Evolutionary conservation across 2,113 vertebrate genomes (phyloP).

Genomic region (Spea multiplicata): DNA sequence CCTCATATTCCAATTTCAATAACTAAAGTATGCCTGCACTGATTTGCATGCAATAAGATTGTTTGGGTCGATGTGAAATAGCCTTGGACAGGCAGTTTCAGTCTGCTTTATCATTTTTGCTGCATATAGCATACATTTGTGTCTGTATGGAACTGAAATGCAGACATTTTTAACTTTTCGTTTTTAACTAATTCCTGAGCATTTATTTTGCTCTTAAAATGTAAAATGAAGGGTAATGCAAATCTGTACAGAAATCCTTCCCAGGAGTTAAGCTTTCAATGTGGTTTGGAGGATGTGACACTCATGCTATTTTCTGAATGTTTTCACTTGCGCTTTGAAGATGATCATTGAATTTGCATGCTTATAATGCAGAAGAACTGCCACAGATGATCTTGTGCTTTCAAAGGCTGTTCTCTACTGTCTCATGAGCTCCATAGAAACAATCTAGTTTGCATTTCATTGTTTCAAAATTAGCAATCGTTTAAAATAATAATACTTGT

Average conservation of each 20-base stretch:
- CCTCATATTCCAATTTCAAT: no score
- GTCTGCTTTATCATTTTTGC: no score
- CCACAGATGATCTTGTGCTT: constrained; percentile 17
- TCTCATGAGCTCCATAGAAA: constrained; percentile 1
- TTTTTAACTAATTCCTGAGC: neutral
- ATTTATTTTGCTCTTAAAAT: neutral
- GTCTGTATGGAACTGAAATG: no score
- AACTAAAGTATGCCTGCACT: no score
- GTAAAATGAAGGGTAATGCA: neutral
- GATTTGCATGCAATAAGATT: no score
- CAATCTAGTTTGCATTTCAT: constrained; percentile 26
- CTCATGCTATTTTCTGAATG: constrained; percentile 7
- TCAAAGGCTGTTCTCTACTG: constrained; percentile 16
- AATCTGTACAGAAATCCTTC: neutral
- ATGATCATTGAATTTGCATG: constrained; percentile 19
- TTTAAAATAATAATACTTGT: constrained; percentile 1
- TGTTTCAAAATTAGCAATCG: constrained; percentile 9
- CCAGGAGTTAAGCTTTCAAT: neutral
- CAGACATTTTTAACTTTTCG: neutral
- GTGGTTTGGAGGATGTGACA: neutral
- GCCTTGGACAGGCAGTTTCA: no score
- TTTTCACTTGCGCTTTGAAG: constrained; percentile 11
- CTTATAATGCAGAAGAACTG: constrained; percentile 8
- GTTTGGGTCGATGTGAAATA: no score
- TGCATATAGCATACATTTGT: no score